A percentile compares a stretch with the other conserved stretches of the same genome.
Evolutionary conservation across 2,113 vertebrate genomes (phyloP).

Genomic region (Cepphus grylle): DNA sequence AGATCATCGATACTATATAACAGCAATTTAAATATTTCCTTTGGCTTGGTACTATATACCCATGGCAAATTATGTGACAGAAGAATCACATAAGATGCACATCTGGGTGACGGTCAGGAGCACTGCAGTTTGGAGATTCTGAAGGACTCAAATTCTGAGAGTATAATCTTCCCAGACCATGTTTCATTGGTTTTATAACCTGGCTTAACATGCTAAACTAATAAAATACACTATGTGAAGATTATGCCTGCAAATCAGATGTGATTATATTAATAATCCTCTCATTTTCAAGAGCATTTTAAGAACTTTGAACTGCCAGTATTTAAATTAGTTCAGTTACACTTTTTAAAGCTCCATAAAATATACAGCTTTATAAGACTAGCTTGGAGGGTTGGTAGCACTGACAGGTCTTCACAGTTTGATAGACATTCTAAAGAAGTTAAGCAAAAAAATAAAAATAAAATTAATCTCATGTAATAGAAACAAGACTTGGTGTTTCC

Average conservation of each 20-base stretch:
- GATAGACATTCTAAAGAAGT: neutral
- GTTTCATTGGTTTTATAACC: conserved; percentile 21
- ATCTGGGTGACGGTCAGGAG: neutral
- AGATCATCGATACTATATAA: neutral
- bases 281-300: conserved; percentile 2
- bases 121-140: neutral
- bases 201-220: neutral
- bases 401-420: neutral
- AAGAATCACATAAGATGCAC: neutral
- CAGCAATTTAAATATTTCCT: neutral
- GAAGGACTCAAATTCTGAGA: neutral
- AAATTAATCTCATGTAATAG: neutral
- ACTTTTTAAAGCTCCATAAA: conserved; percentile 33
- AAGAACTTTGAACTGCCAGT: conserved; percentile 47
- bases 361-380: neutral
- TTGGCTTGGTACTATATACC: neutral
- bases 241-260: conserved; percentile 38
- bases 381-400: conserved; percentile 4
- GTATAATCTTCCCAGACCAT: neutral
- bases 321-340: conserved; percentile 29
- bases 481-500: neutral
- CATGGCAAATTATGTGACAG: neutral
- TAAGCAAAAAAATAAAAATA: neutral
- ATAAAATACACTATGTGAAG: neutral
- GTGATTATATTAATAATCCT: conserved; percentile 57